A percentile compares a stretch with the other conserved stretches of the same genome.
phyloP scores from a whole-genome alignment of 2,888 invertebrate species.

The Apomyelois bistriatella region DNA sequence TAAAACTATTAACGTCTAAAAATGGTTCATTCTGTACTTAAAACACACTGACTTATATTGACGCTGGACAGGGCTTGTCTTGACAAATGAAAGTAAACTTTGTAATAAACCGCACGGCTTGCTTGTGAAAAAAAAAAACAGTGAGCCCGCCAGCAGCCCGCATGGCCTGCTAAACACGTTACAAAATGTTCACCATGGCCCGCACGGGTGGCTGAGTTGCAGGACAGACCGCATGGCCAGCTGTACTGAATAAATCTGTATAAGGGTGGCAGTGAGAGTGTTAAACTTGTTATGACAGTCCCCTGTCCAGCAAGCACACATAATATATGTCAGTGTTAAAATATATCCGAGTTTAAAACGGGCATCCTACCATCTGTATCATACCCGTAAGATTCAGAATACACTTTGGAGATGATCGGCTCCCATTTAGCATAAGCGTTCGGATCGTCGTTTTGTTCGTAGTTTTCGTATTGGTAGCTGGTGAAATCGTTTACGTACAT shows the following conservation, averaged over 20 bases:
- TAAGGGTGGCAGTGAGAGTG: no score
- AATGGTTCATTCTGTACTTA: neutral
- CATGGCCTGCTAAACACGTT: no score
- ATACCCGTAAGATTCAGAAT: constrained; percentile 32
- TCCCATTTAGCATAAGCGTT: constrained; percentile 38
- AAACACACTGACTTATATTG: neutral
- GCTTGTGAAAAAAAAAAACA: no score
- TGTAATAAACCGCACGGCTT: no score
- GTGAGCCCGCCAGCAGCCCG: no score
- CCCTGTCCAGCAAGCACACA: neutral
- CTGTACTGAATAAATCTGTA: no score
- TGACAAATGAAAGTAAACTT: no score
- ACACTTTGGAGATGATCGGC: constrained; percentile 47
- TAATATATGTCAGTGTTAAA: constrained; percentile 21
- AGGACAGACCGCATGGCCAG: no score
- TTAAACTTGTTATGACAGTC: no score
- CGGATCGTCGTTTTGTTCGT: neutral
- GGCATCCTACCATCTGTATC: constrained; percentile 35
- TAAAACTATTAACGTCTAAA: constrained; percentile 5
- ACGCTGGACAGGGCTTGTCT: neutral
- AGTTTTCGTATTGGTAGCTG: neutral
- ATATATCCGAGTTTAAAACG: constrained; percentile 54
- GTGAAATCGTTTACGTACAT: neutral
- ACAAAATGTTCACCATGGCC: no score
- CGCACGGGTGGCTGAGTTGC: no score